Evolutionary conservation across 2,888 invertebrate species (phyloP).

Genomic region (Chaetogeoica ovagalla): DNA sequence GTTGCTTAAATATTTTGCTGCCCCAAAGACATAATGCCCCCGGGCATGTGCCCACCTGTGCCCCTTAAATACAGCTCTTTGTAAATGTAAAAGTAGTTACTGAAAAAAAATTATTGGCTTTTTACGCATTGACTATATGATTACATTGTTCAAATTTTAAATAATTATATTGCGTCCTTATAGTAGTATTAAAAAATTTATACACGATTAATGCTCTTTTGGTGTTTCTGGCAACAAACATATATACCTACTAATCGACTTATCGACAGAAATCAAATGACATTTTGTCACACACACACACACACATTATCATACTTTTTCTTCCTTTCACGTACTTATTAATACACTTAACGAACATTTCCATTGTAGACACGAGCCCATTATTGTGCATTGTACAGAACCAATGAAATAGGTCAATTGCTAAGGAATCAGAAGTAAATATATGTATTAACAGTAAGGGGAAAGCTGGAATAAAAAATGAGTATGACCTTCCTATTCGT

Average conservation of each 20-base stretch:
- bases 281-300: neutral
- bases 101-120: too few relatives aligned
- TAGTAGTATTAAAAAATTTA: neutral
- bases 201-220: conserved; percentile 19
- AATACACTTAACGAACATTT: neutral
- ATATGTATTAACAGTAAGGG: neutral
- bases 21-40: too few relatives aligned
- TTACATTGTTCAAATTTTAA: too few relatives aligned
- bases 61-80: too few relatives aligned
- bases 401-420: conserved; percentile 32
- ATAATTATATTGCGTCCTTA: too few relatives aligned
- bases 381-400: conserved; percentile 9
- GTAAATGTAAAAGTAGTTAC: too few relatives aligned
- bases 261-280: conserved; percentile 8
- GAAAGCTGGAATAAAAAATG: neutral
- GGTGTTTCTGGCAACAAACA: conserved; percentile 9
- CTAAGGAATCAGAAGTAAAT: conserved; percentile 1
- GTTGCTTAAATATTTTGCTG: neutral
- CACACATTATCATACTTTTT: neutral
- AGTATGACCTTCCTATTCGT: conserved; percentile 3
- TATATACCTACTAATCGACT: conserved; percentile 5
- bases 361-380: neutral
- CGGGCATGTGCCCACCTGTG: too few relatives aligned
- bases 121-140: too few relatives aligned
- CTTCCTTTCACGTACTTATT: neutral